phyloP scores from a whole-genome alignment of 1,140 invertebrate genomes.

The Rhopalosiphum maidis region DNA sequence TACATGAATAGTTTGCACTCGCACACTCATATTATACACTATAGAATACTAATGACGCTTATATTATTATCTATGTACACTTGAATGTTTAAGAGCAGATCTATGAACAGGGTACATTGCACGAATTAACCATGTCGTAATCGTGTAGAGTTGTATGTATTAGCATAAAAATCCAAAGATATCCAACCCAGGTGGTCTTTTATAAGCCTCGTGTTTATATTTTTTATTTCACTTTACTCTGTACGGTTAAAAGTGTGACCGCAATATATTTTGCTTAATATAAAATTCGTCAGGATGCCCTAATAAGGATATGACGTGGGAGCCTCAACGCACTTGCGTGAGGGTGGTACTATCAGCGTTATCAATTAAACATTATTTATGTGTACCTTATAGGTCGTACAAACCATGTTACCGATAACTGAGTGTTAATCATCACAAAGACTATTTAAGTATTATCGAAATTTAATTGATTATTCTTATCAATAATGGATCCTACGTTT shows the following conservation, averaged over 20 bases:
- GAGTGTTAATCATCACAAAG: neutral
- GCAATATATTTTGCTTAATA: neutral
- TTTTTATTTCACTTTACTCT: slow-evolving; percentile 20
- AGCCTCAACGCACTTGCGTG: neutral
- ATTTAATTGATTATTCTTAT: neutral
- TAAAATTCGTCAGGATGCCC: neutral
- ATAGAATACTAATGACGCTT: slow-evolving; percentile 45
- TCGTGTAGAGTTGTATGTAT: slow-evolving; percentile 33
- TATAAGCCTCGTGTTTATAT: neutral
- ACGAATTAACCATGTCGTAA: slow-evolving; percentile 50
- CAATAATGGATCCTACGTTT: neutral
- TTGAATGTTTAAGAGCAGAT: slow-evolving; percentile 49
- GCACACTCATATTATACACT: neutral
- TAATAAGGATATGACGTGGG: slow-evolving; percentile 18
- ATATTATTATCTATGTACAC: neutral
- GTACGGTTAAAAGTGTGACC: neutral
- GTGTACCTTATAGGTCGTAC: neutral
- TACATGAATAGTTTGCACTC: neutral
- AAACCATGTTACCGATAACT: neutral
- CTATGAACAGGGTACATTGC: neutral
- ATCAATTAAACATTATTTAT: neutral
- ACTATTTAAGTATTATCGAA: neutral
- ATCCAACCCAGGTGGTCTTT: slow-evolving; percentile 42
- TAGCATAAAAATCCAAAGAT: slow-evolving; percentile 25
- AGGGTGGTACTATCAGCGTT: neutral